Conservation (phyloP, 2,797 vertebrate species). For the Miopithecus talapoin region DNA sequence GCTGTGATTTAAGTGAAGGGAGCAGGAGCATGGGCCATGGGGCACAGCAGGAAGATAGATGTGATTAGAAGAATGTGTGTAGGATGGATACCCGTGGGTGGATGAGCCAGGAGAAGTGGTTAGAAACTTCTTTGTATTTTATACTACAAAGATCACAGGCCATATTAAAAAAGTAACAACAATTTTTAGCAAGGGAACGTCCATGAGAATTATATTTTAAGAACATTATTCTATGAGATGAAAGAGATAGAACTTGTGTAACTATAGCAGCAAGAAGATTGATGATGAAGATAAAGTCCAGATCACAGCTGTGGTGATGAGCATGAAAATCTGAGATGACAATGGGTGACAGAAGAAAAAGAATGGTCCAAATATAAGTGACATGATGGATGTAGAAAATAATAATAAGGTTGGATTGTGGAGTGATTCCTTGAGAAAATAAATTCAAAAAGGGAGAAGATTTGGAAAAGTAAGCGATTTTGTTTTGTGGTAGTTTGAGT, state of each 20-base stretch:
- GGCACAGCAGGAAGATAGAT: not conserved
- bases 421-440: not conserved
- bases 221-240: not conserved
- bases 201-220: not conserved
- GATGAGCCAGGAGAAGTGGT: not conserved
- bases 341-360: not conserved
- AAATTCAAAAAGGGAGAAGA: not conserved
- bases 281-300: not conserved
- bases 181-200: not conserved
- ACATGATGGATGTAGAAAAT: not conserved
- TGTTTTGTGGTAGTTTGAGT: not conserved
- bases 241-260: not conserved
- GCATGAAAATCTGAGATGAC: not conserved
- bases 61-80: not conserved
- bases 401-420: not conserved
- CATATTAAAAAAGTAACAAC: not conserved
- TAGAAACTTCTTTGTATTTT: not conserved
- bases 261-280: not conserved
- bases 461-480: not conserved
- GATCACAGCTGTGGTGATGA: too few relatives aligned
- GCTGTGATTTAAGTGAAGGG: not conserved
- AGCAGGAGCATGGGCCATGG: rapidly evolving
- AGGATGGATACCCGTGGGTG: not conserved
- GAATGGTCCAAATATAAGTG: not conserved
- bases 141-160: not conserved